Percentiles rank a stretch among this genome's conserved stretches.
phyloP scores from a whole-genome alignment of 2,113 vertebrate genomes.

The Amphilophus citrinellus region DNA sequence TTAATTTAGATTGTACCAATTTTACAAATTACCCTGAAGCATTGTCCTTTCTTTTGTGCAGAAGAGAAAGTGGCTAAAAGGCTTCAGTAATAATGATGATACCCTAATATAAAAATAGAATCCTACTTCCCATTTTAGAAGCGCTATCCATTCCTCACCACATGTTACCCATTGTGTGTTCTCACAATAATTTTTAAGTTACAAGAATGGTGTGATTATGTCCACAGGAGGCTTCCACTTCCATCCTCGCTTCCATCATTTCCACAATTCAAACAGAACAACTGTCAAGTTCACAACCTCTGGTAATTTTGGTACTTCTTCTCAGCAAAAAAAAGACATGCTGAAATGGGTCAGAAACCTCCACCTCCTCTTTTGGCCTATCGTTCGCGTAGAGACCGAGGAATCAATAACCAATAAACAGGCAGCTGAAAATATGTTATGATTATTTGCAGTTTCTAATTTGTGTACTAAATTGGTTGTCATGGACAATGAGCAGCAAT shows the following conservation, averaged over 20 bases:
- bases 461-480: neutral
- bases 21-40: neutral
- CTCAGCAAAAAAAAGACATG: slow-evolving; percentile 28
- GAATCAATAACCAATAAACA: slow-evolving; percentile 14
- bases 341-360: slow-evolving; percentile 37
- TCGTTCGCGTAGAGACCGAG: neutral
- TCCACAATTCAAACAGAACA: slow-evolving; percentile 56
- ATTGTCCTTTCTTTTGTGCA: neutral
- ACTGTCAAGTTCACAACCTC: slow-evolving; percentile 68
- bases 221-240: slow-evolving; percentile 56
- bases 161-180: slow-evolving; percentile 51
- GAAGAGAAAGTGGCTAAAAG: neutral
- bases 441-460: neutral
- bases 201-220: slow-evolving; percentile 60
- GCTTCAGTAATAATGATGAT: neutral
- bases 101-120: slow-evolving; percentile 29
- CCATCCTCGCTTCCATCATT: slow-evolving; percentile 60
- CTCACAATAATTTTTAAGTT: slow-evolving; percentile 65
- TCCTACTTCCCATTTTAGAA: slow-evolving; percentile 12
- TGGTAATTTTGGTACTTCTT: slow-evolving; percentile 59
- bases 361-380: slow-evolving; percentile 12
- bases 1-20: neutral
- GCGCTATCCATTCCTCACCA: slow-evolving; percentile 19
- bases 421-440: neutral
- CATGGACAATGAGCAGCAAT: neutral